phyloP scores from a whole-genome alignment of 2,797 vertebrate species.

The Sebastes trivittatus region DNA sequence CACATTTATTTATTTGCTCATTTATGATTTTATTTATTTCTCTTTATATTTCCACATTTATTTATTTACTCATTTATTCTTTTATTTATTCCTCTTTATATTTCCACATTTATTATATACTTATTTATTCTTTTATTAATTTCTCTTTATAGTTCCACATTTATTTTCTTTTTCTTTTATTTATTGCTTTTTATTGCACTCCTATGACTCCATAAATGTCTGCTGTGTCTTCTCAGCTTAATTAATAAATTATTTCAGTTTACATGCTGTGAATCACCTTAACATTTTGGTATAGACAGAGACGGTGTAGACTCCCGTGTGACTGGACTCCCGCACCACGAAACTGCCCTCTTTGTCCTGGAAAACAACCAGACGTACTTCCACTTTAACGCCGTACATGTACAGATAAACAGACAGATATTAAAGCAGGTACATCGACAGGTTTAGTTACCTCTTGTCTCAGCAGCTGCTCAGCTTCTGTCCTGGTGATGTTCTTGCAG shows the following conservation, averaged over 20 bases:
- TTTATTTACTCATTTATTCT: too few relatives aligned
- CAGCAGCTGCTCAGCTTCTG: conserved; percentile 88
- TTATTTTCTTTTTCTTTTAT: too few relatives aligned
- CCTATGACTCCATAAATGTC: background rate
- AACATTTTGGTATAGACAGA: conserved; percentile 83
- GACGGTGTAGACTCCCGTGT: conserved; percentile 85
- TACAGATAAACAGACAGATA: background rate
- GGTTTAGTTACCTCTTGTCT: conserved; percentile 82
- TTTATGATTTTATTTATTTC: too few relatives aligned
- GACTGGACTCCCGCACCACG: conserved; percentile 90
- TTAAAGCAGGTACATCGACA: background rate
- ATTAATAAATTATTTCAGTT: background rate
- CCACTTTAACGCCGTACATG: too few relatives aligned
- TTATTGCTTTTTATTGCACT: too few relatives aligned
- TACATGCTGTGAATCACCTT: conserved; percentile 68
- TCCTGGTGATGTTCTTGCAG: conserved; percentile 88
- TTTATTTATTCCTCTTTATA: too few relatives aligned
- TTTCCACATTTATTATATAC: too few relatives aligned
- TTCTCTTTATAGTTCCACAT: too few relatives aligned
- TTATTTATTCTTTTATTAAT: too few relatives aligned
- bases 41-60: too few relatives aligned
- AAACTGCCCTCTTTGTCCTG: conserved; percentile 90
- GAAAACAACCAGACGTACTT: background rate
- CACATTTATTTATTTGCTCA: too few relatives aligned
- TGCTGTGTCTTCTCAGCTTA: background rate